phyloP scores from a whole-genome alignment of 2,888 invertebrate species.

The Rhynchonema sp. region DNA sequence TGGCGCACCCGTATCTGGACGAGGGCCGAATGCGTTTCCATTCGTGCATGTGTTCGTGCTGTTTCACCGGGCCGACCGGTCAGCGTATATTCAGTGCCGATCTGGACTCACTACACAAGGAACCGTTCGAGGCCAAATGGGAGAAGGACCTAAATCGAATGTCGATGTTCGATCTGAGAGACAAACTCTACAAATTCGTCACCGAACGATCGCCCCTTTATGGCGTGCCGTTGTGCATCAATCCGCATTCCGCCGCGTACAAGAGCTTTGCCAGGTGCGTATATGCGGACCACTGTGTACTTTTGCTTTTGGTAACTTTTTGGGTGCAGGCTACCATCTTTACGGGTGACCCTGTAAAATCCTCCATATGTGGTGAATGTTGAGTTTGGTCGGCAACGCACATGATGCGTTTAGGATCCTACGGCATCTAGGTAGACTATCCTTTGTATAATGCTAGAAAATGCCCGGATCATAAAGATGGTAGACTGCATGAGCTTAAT shows the following conservation, averaged over 20 bases:
- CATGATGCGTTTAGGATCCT: too few relatives aligned
- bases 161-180: slow-evolving; percentile 38
- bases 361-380: too few relatives aligned
- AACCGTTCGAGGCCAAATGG: slow-evolving; percentile 85
- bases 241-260: slow-evolving; percentile 97
- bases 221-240: slow-evolving; percentile 93
- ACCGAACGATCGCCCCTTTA: slow-evolving; percentile 77
- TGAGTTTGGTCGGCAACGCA: too few relatives aligned
- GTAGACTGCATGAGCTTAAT: too few relatives aligned
- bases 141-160: slow-evolving; percentile 62
- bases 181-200: slow-evolving; percentile 97
- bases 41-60: slow-evolving; percentile 99
- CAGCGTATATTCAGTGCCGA: slow-evolving; percentile 9
- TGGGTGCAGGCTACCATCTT: too few relatives aligned
- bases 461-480: too few relatives aligned
- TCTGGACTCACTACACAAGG: slow-evolving; percentile 21
- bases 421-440: too few relatives aligned
- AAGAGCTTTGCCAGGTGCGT: slow-evolving; percentile 97
- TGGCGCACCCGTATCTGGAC: slow-evolving; percentile 89
- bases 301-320: too few relatives aligned
- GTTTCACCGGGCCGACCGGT: slow-evolving; percentile 32
- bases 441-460: too few relatives aligned
- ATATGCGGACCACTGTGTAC: too few relatives aligned
- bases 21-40: slow-evolving; percentile 95
- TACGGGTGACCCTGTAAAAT: too few relatives aligned